A percentile compares a stretch with the other conserved stretches of the same genome.
Evolutionary conservation across 2,888 invertebrate genomes (phyloP).

Genomic region (Trachelus tabidus): DNA sequence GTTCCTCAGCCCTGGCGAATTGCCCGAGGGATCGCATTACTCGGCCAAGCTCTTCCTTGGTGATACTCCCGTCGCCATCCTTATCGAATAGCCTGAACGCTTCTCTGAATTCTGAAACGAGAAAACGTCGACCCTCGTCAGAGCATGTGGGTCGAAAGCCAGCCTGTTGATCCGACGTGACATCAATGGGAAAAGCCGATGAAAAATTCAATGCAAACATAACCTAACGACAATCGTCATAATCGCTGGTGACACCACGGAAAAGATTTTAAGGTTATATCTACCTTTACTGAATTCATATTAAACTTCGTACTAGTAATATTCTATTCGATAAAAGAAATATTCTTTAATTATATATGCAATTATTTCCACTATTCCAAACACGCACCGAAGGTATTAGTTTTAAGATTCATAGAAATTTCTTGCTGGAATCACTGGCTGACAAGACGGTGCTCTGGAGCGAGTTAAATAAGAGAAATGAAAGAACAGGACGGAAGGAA

Average conservation of each 20-base stretch:
- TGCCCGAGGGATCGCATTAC: constrained; percentile 89
- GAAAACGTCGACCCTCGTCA: constrained; percentile 1
- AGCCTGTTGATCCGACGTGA: neutral
- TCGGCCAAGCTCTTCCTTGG: constrained; percentile 86
- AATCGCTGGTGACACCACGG: too few relatives aligned
- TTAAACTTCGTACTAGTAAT: too few relatives aligned
- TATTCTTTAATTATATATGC: too few relatives aligned
- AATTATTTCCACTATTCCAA: too few relatives aligned
- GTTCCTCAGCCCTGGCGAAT: constrained; percentile 86
- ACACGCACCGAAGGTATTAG: too few relatives aligned
- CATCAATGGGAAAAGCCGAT: constrained; percentile 8
- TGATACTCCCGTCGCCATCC: constrained; percentile 88
- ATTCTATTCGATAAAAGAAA: too few relatives aligned
- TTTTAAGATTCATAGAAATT: neutral
- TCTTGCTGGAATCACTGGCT: neutral
- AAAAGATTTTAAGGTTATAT: too few relatives aligned
- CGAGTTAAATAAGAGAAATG: neutral
- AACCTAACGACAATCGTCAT: neutral
- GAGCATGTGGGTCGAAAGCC: neutral
- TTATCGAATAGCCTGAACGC: constrained; percentile 89
- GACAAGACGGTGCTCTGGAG: neutral
- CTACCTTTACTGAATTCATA: too few relatives aligned
- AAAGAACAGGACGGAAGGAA: neutral
- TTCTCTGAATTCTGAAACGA: constrained; percentile 80
- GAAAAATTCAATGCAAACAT: constrained; percentile 11